Conservation (phyloP, 2,888 invertebrate species). For the Diadegma fenestrale region DNA sequence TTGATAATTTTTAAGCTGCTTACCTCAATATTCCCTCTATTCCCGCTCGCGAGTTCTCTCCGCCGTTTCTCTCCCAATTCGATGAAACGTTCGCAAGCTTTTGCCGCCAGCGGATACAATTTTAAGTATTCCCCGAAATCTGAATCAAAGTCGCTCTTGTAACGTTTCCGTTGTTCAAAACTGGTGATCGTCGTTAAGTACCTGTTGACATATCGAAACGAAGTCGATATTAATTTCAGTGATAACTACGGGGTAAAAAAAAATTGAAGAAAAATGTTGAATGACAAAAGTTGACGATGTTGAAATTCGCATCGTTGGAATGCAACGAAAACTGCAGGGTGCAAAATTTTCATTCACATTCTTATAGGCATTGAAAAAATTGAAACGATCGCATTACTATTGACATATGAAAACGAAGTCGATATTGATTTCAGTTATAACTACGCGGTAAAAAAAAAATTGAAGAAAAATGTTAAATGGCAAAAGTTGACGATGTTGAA, state of each 20-base stretch:
- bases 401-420: not conserved
- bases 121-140: slow-evolving; percentile 94
- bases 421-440: not conserved
- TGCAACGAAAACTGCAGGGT: too few relatives aligned
- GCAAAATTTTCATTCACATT: not conserved
- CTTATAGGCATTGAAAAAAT: too few relatives aligned
- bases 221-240: not conserved
- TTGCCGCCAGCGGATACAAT: slow-evolving; percentile 92
- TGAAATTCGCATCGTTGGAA: too few relatives aligned
- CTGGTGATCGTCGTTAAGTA: slow-evolving; percentile 91
- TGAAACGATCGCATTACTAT: slow-evolving; percentile 86
- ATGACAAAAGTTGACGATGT: not conserved
- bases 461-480: too few relatives aligned
- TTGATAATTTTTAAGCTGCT: not conserved
- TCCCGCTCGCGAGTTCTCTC: slow-evolving; percentile 84
- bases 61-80: slow-evolving; percentile 91
- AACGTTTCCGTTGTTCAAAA: slow-evolving; percentile 92
- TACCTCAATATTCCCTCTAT: slow-evolving; percentile 87
- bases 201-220: slow-evolving; percentile 83
- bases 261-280: too few relatives aligned
- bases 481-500: not conserved
- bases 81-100: slow-evolving; percentile 92
- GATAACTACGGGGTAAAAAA: not conserved
- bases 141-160: slow-evolving; percentile 96
- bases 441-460: not conserved